Base-by-base conservation (phyloP, 2,888 invertebrate genomes). In the Agriopis leucophaearia region DNA sequence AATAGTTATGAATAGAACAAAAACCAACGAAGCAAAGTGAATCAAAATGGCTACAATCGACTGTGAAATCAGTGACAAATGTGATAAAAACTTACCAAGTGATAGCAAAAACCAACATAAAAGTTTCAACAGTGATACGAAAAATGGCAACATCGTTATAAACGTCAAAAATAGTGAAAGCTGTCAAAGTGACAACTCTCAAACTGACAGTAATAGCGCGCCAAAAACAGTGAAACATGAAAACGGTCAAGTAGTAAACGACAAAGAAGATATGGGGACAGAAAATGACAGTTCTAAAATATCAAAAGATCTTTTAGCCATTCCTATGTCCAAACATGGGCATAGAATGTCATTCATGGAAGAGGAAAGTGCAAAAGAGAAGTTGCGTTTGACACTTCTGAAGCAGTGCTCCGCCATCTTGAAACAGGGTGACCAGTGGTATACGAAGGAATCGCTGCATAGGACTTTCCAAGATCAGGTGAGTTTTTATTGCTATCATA, bases 381-480 rank as follows among this genome's bases (percentile, higher is more conserved):
- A 95, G 61, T 87, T 95, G 66, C 93, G 96, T 66, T 79, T 94
- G 74, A 91, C 94, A 1, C 92, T 96, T n/a, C 82, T 96, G 77
- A 95, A 95, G 82, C 95, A 96, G 77, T 96, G 96, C 74, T 94
- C 95, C 3, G 95, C 95, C 68, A 95, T 96, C 62, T 87, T 96
- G 82, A 94, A 94, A 62, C 94, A 94, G 74, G 96, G 96, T 27
- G 95, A 94, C 40, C 89, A 92, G 74, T 92, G 94, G 72, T 96
- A 96, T 79, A 94, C 92, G 50, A 95, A 95, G 81, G 96, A 96
- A 69, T 88, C 94, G 0, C 94, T 97, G 78, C 95, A 96, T 74
- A 93, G 94, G 74, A 94, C 96, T 35, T 96, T 97, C 82, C 95
- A 96, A 75, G 95, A 96, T 84, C 95, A 96, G 96, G 97, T 97